phyloP scores from a whole-genome alignment of 2,888 invertebrate genomes.

The Cataglyphis altisquamis region DNA sequence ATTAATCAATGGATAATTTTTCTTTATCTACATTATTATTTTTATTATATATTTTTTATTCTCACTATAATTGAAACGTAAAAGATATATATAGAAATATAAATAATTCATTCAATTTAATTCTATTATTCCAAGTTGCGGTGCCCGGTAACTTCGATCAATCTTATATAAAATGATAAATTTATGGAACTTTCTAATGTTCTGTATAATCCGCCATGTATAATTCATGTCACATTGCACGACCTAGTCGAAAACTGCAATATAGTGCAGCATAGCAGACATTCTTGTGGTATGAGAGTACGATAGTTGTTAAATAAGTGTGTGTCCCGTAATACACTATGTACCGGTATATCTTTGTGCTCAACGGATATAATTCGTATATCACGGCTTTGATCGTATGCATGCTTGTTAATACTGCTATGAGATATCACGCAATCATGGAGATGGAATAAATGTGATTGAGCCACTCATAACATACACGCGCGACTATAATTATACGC shows the following conservation, averaged over 20 bases:
- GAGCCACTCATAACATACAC: slow-evolving; percentile 30
- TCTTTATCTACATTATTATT: neutral
- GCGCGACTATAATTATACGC: slow-evolving; percentile 43
- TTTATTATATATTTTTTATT: neutral
- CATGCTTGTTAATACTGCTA: slow-evolving; percentile 34
- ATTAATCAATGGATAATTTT: neutral
- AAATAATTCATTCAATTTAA: slow-evolving; percentile 41
- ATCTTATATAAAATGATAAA: slow-evolving; percentile 49
- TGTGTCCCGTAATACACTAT: neutral
- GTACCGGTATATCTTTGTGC: slow-evolving; percentile 20
- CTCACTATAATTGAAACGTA: slow-evolving; percentile 10
- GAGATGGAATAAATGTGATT: slow-evolving; percentile 53
- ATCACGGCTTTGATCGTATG: slow-evolving; percentile 51
- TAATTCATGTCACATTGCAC: slow-evolving; percentile 41
- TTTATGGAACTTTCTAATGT: slow-evolving; percentile 36
- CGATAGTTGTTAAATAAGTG: slow-evolving; percentile 47
- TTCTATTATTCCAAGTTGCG: slow-evolving; percentile 14
- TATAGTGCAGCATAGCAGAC: slow-evolving; percentile 23
- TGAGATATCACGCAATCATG: slow-evolving; percentile 48
- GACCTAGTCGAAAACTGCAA: slow-evolving; percentile 39
- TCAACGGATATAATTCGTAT: slow-evolving; percentile 44
- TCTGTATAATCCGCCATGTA: slow-evolving; percentile 45
- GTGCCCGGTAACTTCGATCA: slow-evolving; percentile 20
- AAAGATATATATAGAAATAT: neutral
- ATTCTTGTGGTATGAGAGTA: slow-evolving; percentile 39